Percentiles rank a stretch among this genome's conserved stretches.
Evolutionary conservation across 1,140 invertebrate genomes (phyloP).

Genomic region (Drosophila persimilis): DNA sequence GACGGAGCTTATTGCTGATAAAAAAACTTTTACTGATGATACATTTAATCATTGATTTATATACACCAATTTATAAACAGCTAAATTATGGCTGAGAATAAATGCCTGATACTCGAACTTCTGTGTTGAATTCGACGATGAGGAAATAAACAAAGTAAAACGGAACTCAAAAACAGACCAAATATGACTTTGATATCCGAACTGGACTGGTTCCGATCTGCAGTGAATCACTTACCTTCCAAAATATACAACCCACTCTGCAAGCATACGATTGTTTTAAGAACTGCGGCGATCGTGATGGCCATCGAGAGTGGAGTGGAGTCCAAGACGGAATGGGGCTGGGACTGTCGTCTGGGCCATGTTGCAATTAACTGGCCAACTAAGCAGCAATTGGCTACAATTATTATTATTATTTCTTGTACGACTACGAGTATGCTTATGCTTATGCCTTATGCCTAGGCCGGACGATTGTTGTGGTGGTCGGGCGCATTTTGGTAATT

Average conservation of each 20-base stretch:
- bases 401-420: slow-evolving; percentile 78
- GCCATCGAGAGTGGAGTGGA: slow-evolving; percentile 27
- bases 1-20: no score
- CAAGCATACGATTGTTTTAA: slow-evolving; percentile 14
- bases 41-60: not conserved
- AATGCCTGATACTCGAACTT: not conserved
- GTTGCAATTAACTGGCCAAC: slow-evolving; percentile 79
- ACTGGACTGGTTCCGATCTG: slow-evolving; percentile 14
- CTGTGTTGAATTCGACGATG: not conserved
- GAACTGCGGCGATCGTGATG: slow-evolving; percentile 21
- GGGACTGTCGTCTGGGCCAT: slow-evolving; percentile 53
- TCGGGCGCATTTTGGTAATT: slow-evolving; percentile 66
- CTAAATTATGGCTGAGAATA: not conserved
- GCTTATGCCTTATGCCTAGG: slow-evolving; percentile 29
- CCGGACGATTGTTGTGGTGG: slow-evolving; percentile 34
- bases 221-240: slow-evolving; percentile 29
- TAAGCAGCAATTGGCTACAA: slow-evolving; percentile 79
- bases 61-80: slow-evolving; percentile 1
- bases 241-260: slow-evolving; percentile 10
- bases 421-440: slow-evolving; percentile 28
- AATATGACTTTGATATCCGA: slow-evolving; percentile 16
- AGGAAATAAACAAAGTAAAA: slow-evolving; percentile 12
- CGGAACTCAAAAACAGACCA: slow-evolving; percentile 15
- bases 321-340: slow-evolving; percentile 12
- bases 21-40: no score